Conservation (phyloP, 2,113 vertebrate species). For the Otus sunia region DNA sequence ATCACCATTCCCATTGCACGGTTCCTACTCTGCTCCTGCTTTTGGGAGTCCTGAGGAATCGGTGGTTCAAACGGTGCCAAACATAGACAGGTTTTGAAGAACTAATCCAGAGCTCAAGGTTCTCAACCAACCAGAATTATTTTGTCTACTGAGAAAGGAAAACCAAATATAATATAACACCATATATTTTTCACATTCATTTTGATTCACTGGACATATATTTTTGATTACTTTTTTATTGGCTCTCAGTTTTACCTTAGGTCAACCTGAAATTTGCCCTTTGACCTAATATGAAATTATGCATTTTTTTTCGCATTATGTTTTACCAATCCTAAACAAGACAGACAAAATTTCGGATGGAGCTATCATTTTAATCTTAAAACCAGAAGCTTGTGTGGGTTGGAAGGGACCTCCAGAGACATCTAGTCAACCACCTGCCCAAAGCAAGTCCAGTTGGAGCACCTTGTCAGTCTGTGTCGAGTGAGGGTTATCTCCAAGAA, state of each 20-base stretch:
- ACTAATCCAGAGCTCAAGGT: background rate
- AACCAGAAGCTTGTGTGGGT: background rate
- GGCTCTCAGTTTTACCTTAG: background rate
- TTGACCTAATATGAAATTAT: background rate
- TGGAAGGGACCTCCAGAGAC: background rate
- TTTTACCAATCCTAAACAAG: background rate
- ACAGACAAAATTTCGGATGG: background rate
- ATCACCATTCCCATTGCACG: rapidly evolving
- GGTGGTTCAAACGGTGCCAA: background rate
- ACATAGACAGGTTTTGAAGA: background rate
- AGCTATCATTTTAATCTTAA: background rate
- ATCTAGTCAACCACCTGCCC: background rate
- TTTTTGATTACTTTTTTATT: background rate
- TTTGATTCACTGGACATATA: background rate
- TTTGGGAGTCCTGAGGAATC: background rate
- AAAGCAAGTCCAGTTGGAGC: background rate
- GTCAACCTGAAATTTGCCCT: background rate
- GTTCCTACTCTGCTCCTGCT: background rate
- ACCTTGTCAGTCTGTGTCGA: background rate
- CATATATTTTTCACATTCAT: background rate
- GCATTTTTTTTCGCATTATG: background rate
- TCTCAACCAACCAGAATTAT: background rate
- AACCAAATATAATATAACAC: background rate
- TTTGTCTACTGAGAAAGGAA: background rate
- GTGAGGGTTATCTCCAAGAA: background rate